Conservation (phyloP, 2,113 vertebrate genomes). For the Cathartes aura region DNA sequence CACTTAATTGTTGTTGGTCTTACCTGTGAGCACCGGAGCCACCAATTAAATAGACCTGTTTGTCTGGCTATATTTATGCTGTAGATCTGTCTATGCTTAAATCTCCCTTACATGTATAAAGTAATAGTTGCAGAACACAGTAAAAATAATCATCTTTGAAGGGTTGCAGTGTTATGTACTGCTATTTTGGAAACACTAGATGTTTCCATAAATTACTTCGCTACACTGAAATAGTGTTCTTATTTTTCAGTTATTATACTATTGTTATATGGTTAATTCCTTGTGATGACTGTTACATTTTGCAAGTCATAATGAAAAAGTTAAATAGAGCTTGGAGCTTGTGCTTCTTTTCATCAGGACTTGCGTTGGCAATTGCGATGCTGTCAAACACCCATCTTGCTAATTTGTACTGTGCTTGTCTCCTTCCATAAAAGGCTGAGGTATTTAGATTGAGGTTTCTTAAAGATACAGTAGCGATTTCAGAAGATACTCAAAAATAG, state of each 20-base stretch:
- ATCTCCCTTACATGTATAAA: neutral
- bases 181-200: neutral
- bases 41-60: neutral
- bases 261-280: neutral
- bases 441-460: constrained; percentile 72
- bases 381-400: constrained; percentile 43
- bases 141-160: constrained; percentile 1
- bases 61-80: neutral
- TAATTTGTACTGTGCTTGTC: constrained; percentile 50
- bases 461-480: constrained; percentile 65
- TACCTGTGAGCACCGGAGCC: neutral
- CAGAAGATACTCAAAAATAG: neutral
- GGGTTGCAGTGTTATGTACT: neutral
- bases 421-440: constrained; percentile 76
- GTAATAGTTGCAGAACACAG: neutral
- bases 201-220: neutral
- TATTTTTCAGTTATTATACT: neutral
- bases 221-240: neutral
- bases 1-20: neutral
- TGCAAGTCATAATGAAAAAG: constrained; percentile 15
- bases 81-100: neutral
- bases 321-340: neutral
- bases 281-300: constrained; percentile 8
- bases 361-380: neutral
- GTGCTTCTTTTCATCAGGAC: constrained; percentile 1